These are phyloP conservation scores for Brienomyrus longianalis DNA, from an alignment of 2,113 vertebrate species.

Conservation along the genomic window DNA sequence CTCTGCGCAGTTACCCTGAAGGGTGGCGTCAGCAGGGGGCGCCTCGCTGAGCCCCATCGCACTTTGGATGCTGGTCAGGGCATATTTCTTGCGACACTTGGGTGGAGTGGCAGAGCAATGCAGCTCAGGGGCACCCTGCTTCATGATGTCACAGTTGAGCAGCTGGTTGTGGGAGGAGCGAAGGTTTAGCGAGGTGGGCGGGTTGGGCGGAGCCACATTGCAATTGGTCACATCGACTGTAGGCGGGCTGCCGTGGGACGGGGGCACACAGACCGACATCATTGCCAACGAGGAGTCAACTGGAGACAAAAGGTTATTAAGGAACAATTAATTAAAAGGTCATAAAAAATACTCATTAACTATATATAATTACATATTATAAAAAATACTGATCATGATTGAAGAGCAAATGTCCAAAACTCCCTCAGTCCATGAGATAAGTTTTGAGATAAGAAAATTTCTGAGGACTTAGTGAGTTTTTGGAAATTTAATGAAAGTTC, in stretches of 20 bases:
- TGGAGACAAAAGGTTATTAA: conserved; percentile 36
- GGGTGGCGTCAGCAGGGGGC: conserved; percentile 59
- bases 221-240: conserved; percentile 72
- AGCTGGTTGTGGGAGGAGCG: conserved; percentile 91
- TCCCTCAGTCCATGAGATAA: not conserved
- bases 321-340: not conserved
- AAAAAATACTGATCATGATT: not conserved
- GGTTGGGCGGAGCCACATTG: conserved; percentile 59
- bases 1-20: conserved; percentile 54
- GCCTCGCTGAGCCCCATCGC: conserved; percentile 84
- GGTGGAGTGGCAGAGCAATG: conserved; percentile 76
- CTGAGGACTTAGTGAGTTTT: not conserved
- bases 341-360: not conserved
- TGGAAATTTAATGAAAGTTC: not conserved
- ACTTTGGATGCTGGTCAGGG: conserved; percentile 79
- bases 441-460: not conserved
- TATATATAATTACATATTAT: not conserved
- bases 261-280: conserved; percentile 81
- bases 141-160: conserved; percentile 78
- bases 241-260: conserved; percentile 59
- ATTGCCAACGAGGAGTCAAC: conserved; percentile 65
- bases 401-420: not conserved
- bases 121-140: conserved; percentile 64
- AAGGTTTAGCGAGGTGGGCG: conserved; percentile 83
- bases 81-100: conserved; percentile 84